phyloP scores from a whole-genome alignment of 37 sponge, comb jelly and placozoan genomes.

The Bolinopsis microptera region DNA sequence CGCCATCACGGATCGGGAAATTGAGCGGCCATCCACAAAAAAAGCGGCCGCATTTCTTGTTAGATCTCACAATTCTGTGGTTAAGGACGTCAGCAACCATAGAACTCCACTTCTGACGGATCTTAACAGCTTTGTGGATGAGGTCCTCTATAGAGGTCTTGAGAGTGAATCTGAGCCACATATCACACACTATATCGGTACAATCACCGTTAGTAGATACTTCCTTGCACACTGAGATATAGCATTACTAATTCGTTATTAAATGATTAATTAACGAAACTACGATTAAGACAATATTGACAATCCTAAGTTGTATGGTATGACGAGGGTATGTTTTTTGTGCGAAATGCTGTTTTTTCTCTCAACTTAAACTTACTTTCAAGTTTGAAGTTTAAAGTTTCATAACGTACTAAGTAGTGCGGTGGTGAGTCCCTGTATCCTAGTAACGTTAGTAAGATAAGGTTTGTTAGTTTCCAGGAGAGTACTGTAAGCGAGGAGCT shows the following conservation, averaged over 20 bases:
- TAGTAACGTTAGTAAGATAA: slow-evolving; percentile 78
- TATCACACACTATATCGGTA: slow-evolving; percentile 38
- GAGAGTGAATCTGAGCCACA: slow-evolving; percentile 35
- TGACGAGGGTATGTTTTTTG: no score
- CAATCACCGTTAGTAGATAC: slow-evolving; percentile 52
- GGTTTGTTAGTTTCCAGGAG: slow-evolving; percentile 93
- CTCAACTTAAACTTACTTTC: no score
- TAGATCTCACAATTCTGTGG: slow-evolving; percentile 24
- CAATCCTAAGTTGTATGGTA: no score
- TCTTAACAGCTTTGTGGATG: slow-evolving; percentile 50
- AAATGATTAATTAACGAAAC: background rate
- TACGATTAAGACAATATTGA: no score
- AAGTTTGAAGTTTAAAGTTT: no score
- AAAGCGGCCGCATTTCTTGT: no score
- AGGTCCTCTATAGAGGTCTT: background rate
- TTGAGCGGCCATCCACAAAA: no score
- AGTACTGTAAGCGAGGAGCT: slow-evolving; percentile 69
- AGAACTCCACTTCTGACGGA: slow-evolving; percentile 17
- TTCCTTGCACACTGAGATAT: slow-evolving; percentile 43
- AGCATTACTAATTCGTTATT: background rate
- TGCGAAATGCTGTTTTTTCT: no score
- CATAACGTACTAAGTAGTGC: slow-evolving; percentile 67
- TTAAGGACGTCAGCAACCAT: slow-evolving; percentile 34
- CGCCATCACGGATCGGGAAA: no score
- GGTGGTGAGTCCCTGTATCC: slow-evolving; percentile 81